Percentiles rank a stretch among this genome's conserved stretches.
Conservation (phyloP, 2,113 vertebrate genomes). For the Oceanodroma tethys region DNA sequence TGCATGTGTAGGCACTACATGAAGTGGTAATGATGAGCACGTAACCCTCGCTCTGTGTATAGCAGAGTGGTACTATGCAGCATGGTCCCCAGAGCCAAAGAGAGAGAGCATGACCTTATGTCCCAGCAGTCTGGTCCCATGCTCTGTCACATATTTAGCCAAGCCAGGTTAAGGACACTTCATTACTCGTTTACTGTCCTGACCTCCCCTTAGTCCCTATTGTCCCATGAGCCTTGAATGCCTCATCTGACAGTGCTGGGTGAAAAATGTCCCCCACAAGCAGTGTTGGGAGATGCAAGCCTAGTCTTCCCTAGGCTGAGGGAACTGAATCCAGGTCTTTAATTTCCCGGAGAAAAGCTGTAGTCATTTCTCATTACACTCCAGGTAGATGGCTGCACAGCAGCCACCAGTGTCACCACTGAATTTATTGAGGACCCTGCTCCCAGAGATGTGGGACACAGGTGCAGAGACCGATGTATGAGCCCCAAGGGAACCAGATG, state of each 20-base stretch:
- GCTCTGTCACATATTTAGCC: not conserved
- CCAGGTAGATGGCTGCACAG: not conserved
- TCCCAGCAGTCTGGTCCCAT: not conserved
- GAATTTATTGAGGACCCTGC: not conserved
- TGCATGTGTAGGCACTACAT: too few species aligned
- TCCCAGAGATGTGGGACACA: accelerated
- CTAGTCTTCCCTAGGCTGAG: not conserved
- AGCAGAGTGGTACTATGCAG: not conserved
- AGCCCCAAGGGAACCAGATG: not conserved
- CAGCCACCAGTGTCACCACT: not conserved
- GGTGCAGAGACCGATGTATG: not conserved
- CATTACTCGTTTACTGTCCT: not conserved
- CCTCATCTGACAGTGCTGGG: accelerated
- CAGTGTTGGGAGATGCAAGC: not conserved
- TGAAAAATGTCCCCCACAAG: not conserved
- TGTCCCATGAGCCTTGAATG: not conserved
- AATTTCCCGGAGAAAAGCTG: not conserved
- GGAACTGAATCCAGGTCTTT: not conserved
- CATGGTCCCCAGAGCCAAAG: not conserved
- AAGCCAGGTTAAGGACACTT: not conserved
- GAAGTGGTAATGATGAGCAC: accelerated
- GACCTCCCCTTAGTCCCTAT: not conserved
- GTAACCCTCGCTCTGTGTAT: not conserved
- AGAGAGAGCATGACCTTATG: not conserved
- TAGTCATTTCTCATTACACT: not conserved